Evolutionary conservation across 1,140 invertebrate species (phyloP).

Genomic region (Drosophila novamexicana): DNA sequence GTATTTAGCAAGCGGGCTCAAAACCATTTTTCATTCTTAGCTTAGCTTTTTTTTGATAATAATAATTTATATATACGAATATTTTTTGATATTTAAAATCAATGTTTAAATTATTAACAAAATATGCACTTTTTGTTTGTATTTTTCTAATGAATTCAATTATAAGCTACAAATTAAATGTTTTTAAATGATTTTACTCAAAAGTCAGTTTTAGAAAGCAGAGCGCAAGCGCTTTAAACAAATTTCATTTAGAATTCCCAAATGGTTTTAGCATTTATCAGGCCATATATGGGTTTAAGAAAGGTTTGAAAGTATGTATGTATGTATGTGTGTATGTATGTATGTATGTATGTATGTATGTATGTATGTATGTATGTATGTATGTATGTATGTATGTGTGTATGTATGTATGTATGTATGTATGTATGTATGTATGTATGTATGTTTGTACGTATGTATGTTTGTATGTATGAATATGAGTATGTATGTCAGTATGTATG

Average conservation of each 20-base stretch:
- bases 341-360: too few relatives aligned
- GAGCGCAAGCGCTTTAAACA: not conserved
- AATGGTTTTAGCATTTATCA: not conserved
- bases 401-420: too few relatives aligned
- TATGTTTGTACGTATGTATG: too few relatives aligned
- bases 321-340: too few relatives aligned
- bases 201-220: not conserved
- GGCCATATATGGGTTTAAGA: not conserved
- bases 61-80: not conserved
- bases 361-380: too few relatives aligned
- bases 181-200: not conserved
- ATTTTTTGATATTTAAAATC: not conserved
- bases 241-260: slow-evolving; percentile 5
- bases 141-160: not conserved
- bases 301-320: too few relatives aligned
- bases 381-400: too few relatives aligned
- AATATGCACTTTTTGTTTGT: not conserved
- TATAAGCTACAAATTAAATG: too few relatives aligned
- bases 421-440: too few relatives aligned
- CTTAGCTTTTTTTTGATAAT: slow-evolving; percentile 7
- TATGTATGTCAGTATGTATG: too few relatives aligned
- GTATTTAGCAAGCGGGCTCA: slow-evolving; percentile 8
- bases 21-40: too few relatives aligned
- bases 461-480: too few relatives aligned
- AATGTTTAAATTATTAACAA: not conserved